Evolutionary conservation across 2,113 vertebrate genomes (phyloP).

Genomic region (Calidris pugnax): DNA sequence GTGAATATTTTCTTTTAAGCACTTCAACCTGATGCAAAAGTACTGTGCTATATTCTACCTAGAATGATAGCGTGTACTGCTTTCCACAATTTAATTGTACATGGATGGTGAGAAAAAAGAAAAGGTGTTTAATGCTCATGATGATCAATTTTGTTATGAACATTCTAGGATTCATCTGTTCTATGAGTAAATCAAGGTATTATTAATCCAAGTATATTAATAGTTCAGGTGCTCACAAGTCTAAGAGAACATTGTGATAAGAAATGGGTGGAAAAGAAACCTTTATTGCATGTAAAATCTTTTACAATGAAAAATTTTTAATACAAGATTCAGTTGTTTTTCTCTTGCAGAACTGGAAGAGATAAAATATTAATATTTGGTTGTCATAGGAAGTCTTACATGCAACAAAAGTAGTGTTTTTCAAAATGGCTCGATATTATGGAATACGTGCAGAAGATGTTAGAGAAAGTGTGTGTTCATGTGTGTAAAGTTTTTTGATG

Average conservation of each 20-base stretch:
- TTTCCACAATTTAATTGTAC: neutral
- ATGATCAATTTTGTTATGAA: neutral
- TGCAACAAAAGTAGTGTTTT: neutral
- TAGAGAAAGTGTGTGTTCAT: neutral
- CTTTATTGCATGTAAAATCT: neutral
- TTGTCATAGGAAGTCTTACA: neutral
- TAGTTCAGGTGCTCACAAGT: neutral
- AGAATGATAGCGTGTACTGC: neutral
- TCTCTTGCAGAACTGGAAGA: neutral
- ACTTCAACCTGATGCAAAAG: neutral
- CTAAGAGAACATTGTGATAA: neutral
- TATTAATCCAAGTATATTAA: neutral
- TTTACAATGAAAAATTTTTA: neutral
- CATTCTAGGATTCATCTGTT: neutral
- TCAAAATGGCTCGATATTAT: neutral
- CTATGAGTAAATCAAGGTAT: neutral
- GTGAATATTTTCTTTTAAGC: neutral
- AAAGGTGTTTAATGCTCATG: neutral
- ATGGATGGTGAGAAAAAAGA: neutral
- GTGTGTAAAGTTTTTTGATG: neutral
- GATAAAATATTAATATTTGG: neutral
- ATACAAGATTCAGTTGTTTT: neutral
- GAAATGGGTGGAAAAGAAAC: accelerated
- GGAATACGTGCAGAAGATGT: neutral
- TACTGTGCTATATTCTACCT: neutral